Conservation (phyloP, 2,888 invertebrate genomes). For the Stenichneumon culpator region DNA sequence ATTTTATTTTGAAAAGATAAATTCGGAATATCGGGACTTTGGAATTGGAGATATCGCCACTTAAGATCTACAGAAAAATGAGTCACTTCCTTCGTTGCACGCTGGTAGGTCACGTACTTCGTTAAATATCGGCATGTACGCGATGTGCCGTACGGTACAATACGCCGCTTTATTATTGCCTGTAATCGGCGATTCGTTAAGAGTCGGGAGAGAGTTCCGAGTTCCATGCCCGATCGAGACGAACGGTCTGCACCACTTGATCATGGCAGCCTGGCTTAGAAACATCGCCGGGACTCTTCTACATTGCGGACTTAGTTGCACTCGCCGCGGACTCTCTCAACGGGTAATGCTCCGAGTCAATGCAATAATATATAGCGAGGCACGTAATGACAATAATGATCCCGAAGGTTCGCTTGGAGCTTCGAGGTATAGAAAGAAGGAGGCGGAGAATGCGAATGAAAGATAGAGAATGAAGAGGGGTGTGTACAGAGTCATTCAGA, state of each 20-base stretch:
- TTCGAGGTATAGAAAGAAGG: slow-evolving; percentile 32
- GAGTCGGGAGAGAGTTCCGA: slow-evolving; percentile 29
- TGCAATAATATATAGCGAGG: slow-evolving; percentile 68
- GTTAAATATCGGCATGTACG: slow-evolving; percentile 35
- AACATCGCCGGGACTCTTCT: slow-evolving; percentile 20
- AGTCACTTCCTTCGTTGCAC: not conserved
- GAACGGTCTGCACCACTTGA: slow-evolving; percentile 8
- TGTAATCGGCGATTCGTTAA: slow-evolving; percentile 43
- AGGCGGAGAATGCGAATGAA: slow-evolving; percentile 26
- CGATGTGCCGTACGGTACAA: slow-evolving; percentile 26
- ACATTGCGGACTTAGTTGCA: slow-evolving; percentile 30
- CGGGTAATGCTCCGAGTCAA: slow-evolving; percentile 68
- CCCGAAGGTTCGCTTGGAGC: slow-evolving; percentile 59
- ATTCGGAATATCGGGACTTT: not conserved
- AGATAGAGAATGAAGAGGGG: slow-evolving; percentile 37
- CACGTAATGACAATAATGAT: slow-evolving; percentile 73
- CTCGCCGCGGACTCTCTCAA: slow-evolving; percentile 48
- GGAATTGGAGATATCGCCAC: no score
- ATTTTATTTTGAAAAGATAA: not conserved
- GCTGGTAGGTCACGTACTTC: slow-evolving; percentile 33
- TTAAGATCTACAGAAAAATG: no score
- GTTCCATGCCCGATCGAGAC: slow-evolving; percentile 24
- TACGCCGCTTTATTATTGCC: slow-evolving; percentile 36
- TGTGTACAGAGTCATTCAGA: slow-evolving; percentile 37
- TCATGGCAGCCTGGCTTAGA: slow-evolving; percentile 37